Conservation (phyloP, 2,888 invertebrate genomes). For the Chydorus sphaericus region DNA sequence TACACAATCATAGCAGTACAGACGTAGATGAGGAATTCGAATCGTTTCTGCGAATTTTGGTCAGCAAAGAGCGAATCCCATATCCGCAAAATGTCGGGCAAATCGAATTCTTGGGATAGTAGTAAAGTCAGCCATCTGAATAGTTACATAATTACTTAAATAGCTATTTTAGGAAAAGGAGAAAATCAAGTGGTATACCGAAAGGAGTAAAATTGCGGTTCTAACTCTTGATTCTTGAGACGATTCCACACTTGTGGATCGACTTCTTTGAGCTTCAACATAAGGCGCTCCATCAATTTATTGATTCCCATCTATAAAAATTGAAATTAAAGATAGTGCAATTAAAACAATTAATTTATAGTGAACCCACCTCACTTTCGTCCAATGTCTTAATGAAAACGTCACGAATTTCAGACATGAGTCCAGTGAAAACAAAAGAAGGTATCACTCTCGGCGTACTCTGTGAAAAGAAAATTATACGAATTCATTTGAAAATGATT, state of each 20-base stretch:
- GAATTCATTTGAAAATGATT: not conserved
- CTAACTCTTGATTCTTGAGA: slow-evolving; percentile 11
- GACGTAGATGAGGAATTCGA: slow-evolving; percentile 77
- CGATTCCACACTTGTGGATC: slow-evolving; percentile 33
- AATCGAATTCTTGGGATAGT: slow-evolving; percentile 89
- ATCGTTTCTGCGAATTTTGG: slow-evolving; percentile 63
- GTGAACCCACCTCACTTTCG: slow-evolving; percentile 74
- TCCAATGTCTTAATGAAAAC: slow-evolving; percentile 93
- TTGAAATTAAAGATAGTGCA: no score
- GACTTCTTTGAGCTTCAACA: slow-evolving; percentile 57
- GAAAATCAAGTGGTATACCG: not conserved
- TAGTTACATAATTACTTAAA: slow-evolving; percentile 21
- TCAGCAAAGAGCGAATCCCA: slow-evolving; percentile 97
- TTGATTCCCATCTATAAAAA: slow-evolving; percentile 87
- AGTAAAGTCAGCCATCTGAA: slow-evolving; percentile 85
- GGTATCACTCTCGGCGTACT: slow-evolving; percentile 88
- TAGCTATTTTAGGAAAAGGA: not conserved
- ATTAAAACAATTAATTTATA: no score
- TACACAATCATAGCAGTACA: slow-evolving; percentile 97
- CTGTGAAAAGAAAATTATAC: slow-evolving; percentile 32
- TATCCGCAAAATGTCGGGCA: slow-evolving; percentile 90
- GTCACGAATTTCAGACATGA: slow-evolving; percentile 95
- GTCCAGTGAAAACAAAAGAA: slow-evolving; percentile 96
- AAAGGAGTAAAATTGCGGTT: slow-evolving; percentile 14
- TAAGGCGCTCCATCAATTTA: slow-evolving; percentile 71